Percentiles rank a stretch among this genome's conserved stretches.
These are phyloP conservation scores for Ramphastos sulfuratus DNA, from an alignment of 2,113 vertebrate species.

Conservation along the genomic window DNA sequence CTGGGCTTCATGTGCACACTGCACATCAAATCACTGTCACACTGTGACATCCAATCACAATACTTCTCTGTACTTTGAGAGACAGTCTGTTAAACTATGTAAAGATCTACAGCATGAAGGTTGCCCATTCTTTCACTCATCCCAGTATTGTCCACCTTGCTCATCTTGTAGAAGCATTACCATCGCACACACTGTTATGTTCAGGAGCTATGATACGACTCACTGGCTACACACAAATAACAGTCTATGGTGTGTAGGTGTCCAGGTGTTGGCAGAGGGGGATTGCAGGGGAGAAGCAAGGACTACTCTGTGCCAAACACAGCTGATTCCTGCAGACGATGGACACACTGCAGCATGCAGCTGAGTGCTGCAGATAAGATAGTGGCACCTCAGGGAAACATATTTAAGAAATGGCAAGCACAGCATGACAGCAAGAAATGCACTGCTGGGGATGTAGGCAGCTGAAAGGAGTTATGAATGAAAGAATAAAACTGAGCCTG, in stretches of 20 bases:
- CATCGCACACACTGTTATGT: accelerated
- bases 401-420: too few relatives aligned
- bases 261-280: background rate
- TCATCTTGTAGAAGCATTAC: background rate
- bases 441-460: background rate
- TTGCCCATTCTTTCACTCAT: background rate
- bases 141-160: background rate
- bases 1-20: too few relatives aligned
- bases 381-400: background rate
- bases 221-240: accelerated
- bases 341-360: background rate
- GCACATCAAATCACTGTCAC: too few relatives aligned
- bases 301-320: background rate
- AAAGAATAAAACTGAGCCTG: background rate
- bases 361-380: background rate
- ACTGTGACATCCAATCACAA: background rate
- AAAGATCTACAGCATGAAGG: background rate
- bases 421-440: background rate
- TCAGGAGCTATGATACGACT: background rate
- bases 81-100: background rate
- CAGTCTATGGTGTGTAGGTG: background rate
- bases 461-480: background rate
- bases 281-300: accelerated
- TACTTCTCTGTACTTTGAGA: background rate
- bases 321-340: background rate